These are phyloP conservation scores for Thaumetopoea pityocampa DNA, from an alignment of 1,140 invertebrate genomes.

Conservation along the genomic window DNA sequence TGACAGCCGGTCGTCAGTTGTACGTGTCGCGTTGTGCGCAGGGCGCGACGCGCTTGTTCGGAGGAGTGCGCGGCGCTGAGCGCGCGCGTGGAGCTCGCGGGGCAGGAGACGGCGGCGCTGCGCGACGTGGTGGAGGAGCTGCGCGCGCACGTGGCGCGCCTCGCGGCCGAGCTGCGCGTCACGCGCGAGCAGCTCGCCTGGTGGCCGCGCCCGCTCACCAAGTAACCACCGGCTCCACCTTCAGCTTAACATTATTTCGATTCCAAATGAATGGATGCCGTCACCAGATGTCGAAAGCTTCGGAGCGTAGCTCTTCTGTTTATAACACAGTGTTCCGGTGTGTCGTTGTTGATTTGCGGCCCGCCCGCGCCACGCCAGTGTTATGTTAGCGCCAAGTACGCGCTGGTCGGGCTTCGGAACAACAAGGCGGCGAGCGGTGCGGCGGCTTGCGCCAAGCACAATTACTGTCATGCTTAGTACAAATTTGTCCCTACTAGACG, in stretches of 20 bases:
- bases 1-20: too few relatives aligned
- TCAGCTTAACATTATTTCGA: neutral
- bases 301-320: too few relatives aligned
- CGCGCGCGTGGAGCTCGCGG: constrained; percentile 19
- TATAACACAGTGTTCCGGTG: too few relatives aligned
- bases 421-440: too few relatives aligned
- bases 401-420: too few relatives aligned
- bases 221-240: constrained; percentile 8
- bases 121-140: constrained; percentile 18
- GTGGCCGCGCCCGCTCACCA: constrained; percentile 45
- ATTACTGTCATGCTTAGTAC: too few relatives aligned
- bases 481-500: too few relatives aligned
- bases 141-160: constrained; percentile 22
- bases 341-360: neutral
- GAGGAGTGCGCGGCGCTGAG: constrained; percentile 25
- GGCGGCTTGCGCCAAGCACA: too few relatives aligned
- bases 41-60: constrained; percentile 22
- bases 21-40: constrained; percentile 1
- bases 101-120: constrained; percentile 20
- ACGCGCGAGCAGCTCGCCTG: constrained; percentile 34
- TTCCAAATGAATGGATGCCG: constrained; percentile 3
- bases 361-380: too few relatives aligned
- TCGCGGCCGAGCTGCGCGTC: constrained; percentile 21
- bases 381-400: too few relatives aligned
- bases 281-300: too few relatives aligned